phyloP scores from a whole-genome alignment of 2,888 invertebrate genomes.

The Cephus sareptanus region DNA sequence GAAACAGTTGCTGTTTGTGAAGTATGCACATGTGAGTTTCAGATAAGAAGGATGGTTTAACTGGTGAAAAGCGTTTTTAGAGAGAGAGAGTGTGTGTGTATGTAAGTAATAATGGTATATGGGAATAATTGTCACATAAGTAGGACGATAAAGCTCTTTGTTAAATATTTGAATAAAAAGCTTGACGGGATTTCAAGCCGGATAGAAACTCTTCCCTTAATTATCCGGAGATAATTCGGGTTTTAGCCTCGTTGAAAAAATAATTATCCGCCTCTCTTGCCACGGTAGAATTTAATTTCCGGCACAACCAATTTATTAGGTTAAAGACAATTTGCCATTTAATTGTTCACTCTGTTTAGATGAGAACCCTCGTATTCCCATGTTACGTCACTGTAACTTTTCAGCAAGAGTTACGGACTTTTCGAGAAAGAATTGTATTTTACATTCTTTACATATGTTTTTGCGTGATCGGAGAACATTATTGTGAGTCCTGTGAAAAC shows the following conservation, averaged over 20 bases:
- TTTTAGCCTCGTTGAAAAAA: neutral
- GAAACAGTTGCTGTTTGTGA: conserved; percentile 10
- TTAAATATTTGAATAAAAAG: neutral
- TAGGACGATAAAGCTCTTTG: neutral
- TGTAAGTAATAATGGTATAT: neutral
- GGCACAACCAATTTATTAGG: neutral
- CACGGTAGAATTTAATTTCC: neutral
- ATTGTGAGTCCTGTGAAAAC: neutral
- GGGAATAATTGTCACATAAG: neutral
- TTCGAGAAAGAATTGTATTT: no score
- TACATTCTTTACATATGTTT: no score
- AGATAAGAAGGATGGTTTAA: neutral
- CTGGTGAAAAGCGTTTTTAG: neutral
- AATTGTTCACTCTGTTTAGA: neutral
- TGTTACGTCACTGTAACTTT: neutral
- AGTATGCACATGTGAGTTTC: conserved; percentile 18
- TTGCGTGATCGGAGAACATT: neutral
- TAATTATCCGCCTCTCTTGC: neutral
- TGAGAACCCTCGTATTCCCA: neutral
- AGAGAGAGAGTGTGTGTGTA: no score
- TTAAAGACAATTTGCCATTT: neutral
- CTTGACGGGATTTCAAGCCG: neutral
- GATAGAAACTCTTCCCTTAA: neutral
- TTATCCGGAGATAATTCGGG: neutral
- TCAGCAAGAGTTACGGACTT: neutral